Percentiles rank a stretch among this genome's conserved stretches.
Conservation (phyloP, 1,140 invertebrate genomes). For the Zaprionus vittiger region DNA sequence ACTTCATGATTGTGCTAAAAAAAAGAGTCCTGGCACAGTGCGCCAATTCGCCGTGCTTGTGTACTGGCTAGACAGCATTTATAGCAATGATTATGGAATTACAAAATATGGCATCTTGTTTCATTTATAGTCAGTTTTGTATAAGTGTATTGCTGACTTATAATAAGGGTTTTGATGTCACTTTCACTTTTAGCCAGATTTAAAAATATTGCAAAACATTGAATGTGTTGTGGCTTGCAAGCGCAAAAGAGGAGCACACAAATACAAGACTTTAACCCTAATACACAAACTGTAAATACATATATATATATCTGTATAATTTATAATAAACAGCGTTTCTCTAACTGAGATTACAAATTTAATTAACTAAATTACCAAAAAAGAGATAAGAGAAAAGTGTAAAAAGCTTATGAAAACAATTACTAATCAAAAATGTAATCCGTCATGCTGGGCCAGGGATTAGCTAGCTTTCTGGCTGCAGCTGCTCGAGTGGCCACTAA, state of each 20-base stretch:
- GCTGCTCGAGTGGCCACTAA: not conserved
- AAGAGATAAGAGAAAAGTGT: not conserved
- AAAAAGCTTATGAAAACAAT: not conserved
- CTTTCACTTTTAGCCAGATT: too few species aligned
- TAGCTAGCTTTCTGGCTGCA: not conserved
- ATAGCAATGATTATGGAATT: not conserved
- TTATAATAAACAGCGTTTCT: too few species aligned
- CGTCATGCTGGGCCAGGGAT: not conserved
- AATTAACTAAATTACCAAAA: not conserved
- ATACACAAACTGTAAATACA: too few species aligned
- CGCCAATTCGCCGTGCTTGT: not conserved
- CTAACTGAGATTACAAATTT: not conserved
- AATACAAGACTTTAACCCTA: too few species aligned
- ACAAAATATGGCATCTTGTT: not conserved
- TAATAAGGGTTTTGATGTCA: too few species aligned
- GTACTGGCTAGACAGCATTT: not conserved
- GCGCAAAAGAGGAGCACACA: too few species aligned
- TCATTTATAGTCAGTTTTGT: not conserved
- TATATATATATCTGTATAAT: too few species aligned
- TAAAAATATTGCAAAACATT: too few species aligned
- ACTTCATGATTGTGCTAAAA: conserved; percentile 7
- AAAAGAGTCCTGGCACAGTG: not conserved
- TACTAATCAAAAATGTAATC: not conserved
- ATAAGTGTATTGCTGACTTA: too few species aligned
- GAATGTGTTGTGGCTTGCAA: too few species aligned